Conservation (phyloP, 2,113 vertebrate genomes). For the Platycercus adscitus region DNA sequence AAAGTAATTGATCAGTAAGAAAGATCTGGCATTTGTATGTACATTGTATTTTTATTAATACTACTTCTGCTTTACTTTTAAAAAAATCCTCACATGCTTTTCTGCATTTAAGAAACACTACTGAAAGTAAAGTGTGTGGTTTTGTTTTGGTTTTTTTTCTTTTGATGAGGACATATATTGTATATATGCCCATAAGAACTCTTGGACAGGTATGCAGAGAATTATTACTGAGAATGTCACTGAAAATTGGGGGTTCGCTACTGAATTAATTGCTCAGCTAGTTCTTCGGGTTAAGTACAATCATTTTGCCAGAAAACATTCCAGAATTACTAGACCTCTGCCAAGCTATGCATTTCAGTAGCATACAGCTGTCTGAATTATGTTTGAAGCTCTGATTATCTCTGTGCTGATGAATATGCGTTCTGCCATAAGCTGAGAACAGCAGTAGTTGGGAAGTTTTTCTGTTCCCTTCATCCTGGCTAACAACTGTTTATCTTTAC, state of each 20-base stretch:
- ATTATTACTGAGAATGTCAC: not conserved
- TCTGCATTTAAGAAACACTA: not conserved
- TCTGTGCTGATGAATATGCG: not conserved
- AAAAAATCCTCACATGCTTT: not conserved
- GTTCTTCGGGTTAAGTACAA: not conserved
- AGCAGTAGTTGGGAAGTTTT: not conserved
- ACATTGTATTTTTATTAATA: not conserved
- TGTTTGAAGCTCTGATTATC: not conserved
- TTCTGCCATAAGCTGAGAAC: not conserved
- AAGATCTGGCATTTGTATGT: not conserved
- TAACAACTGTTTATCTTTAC: not conserved
- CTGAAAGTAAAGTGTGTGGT: not conserved
- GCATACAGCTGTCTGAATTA: not conserved
- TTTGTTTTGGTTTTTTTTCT: not conserved
- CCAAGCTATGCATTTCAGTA: not conserved
- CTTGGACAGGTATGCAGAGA: not conserved
- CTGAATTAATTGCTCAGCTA: not conserved
- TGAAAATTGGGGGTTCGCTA: not conserved
- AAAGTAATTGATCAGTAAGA: not conserved
- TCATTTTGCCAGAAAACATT: not conserved
- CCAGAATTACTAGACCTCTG: not conserved
- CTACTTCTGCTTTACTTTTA: not conserved
- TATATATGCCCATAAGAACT: not conserved
- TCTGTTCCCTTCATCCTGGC: not conserved
- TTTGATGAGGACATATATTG: not conserved